Base-by-base conservation (phyloP, 2,888 invertebrate genomes). In the Bursaphelenchus okinawaensis region DNA sequence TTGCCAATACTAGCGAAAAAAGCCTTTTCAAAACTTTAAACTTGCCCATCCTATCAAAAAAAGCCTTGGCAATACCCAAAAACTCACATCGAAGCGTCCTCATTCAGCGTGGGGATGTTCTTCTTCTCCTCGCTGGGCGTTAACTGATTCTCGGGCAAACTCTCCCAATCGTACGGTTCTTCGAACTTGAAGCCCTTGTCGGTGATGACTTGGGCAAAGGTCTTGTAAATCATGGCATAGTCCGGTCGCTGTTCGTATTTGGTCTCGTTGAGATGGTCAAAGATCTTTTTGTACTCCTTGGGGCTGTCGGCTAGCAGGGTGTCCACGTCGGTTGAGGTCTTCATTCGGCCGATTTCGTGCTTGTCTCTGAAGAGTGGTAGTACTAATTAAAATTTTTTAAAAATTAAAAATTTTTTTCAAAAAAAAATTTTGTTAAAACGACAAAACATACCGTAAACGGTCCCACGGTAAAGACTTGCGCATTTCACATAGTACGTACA, bases 401-500 rank as follows among this genome's bases (percentile, higher is more conserved):
- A n/a, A n/a, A n/a, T n/a, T n/a, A n/a, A n/a, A n/a, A n/a, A n/a
- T n/a, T n/a, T n/a, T n/a, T n/a, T n/a, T n/a, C n/a, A n/a, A n/a
- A n/a, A n/a, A n/a, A n/a, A n/a, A n/a, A n/a, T n/a, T n/a, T n/a
- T n/a, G n/a, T 40, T 12, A 40, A 40, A 16, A 29, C 29, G 29
- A 7, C n/a, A 1, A 56, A 56, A n/a, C 4, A 24, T 2, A 28
- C 12, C 19, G 6, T 19, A 29, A 56, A 56, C 56, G 61, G 20
- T 67, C 31, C 78, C 78, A 78, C 16, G 77, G 77, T 22, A 78
- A 65, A 0, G 67, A 58, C 12, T 72, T 72, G 2, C 77, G 63
- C 56, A 78, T 62, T 59, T 78, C 78, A 55, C 73, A 75, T 55
- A 78, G 52, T 64, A 77, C 55, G 63, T 77, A 78, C 16, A 78